Base-by-base conservation (phyloP, 2,888 invertebrate genomes). In the Chymomyza caudatula region DNA sequence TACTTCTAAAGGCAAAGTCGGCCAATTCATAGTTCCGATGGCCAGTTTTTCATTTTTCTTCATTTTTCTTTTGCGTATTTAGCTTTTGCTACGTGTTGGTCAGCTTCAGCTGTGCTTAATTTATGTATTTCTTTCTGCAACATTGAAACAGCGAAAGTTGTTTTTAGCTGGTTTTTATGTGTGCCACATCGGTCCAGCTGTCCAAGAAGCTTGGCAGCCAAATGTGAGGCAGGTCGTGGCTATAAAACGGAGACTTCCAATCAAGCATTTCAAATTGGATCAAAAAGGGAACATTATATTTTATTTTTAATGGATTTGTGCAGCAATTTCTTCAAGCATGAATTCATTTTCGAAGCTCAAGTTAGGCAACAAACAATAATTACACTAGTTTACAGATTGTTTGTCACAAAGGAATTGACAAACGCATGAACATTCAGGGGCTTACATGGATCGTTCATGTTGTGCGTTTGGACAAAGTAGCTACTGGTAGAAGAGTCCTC, bases 161-260 rank as follows among this genome's bases (percentile, higher is more conserved):
- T 85, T 80, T 83, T 63, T 68, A 73, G 80, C 86, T 71, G 60
- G 86, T 85, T 83, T 85, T 71, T 64, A 71, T 77, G 63, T 85
- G 77, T 80, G 84, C 80, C 85, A 80, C 71, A 70, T 85, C 17
- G 44, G 11, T 5, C 44, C 44, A 85, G 73, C 79, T 75, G 69
- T 22, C 53, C 58, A 57, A 63, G 56, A 60, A 53, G 63, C 11
- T 60, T 11, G 42, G 42, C 42, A 15, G 42, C 8, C 29, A 3
- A 37, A 37, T 37, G 52, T 49, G 44, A 47, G 47, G 47, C 19
- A 47, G 47, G 47, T 47, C 47, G 47, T 3, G 15, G 8, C 47
- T 47, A 47, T 47, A 47, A 47, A 17, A 47, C 17, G n/a, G 5
- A 47, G n/a, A 17, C 47, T 17, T 17, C n/a, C 47, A 17, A 8